These are phyloP conservation scores for Amblyornis subalaris DNA, from an alignment of 2,113 vertebrate genomes.

Conservation along the genomic window DNA sequence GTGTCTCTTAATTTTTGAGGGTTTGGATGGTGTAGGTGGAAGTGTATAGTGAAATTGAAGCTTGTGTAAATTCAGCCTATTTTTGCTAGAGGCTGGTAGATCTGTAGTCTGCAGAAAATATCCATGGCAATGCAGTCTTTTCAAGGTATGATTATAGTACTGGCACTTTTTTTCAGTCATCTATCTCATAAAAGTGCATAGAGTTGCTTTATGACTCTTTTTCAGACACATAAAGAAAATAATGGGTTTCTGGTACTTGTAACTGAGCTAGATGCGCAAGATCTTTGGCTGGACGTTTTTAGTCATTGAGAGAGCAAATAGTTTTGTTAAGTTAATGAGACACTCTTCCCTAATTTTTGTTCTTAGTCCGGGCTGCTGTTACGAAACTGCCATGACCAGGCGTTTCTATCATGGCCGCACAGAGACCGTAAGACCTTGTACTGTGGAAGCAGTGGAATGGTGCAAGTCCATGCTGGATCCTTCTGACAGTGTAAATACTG, in stretches of 20 bases:
- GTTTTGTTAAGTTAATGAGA: not conserved
- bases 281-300: not conserved
- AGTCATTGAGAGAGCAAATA: not conserved
- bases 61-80: not conserved
- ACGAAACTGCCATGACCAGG: slow-evolving; percentile 91
- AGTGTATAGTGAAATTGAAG: not conserved
- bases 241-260: not conserved
- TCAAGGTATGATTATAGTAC: not conserved
- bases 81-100: not conserved
- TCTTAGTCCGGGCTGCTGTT: slow-evolving; percentile 87
- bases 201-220: not conserved
- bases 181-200: not conserved
- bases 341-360: not conserved
- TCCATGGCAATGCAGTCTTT: not conserved
- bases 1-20: not conserved
- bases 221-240: not conserved
- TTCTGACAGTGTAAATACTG: slow-evolving; percentile 66
- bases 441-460: slow-evolving; percentile 85
- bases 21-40: not conserved
- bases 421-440: slow-evolving; percentile 90
- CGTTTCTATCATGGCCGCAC: slow-evolving; percentile 93
- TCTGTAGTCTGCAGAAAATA: not conserved
- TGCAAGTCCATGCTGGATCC: slow-evolving; percentile 87
- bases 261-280: not conserved
- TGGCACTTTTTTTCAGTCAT: not conserved